Conservation (phyloP, 2,888 invertebrate species). For the Torymus aiolomorphi region DNA sequence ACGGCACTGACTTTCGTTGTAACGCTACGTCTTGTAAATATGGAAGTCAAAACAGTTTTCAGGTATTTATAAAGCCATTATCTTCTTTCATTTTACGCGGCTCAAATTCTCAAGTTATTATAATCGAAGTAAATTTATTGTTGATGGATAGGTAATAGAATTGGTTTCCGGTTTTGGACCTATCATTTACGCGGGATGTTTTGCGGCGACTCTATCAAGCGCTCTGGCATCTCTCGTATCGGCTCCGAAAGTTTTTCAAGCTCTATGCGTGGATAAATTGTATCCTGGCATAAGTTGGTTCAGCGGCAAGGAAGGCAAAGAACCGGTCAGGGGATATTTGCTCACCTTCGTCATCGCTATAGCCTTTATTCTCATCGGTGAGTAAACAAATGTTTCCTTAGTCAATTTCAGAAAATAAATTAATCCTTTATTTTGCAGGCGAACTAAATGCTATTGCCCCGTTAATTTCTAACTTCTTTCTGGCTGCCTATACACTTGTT, state of each 20-base stretch:
- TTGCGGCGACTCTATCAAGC: slow-evolving; percentile 97
- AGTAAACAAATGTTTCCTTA: slow-evolving; percentile 60
- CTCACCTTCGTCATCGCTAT: slow-evolving; percentile 94
- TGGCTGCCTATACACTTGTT: slow-evolving; percentile 94
- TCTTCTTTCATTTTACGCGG: slow-evolving; percentile 1
- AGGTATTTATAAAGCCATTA: slow-evolving; percentile 76
- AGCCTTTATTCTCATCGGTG: slow-evolving; percentile 91
- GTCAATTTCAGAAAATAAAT: background rate
- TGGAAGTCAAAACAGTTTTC: slow-evolving; percentile 88
- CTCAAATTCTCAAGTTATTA: background rate
- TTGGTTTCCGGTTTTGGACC: slow-evolving; percentile 91
- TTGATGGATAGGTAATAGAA: slow-evolving; percentile 84
- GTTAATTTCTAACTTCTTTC: slow-evolving; percentile 94
- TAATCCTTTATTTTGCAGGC: slow-evolving; percentile 76
- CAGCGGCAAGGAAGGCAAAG: slow-evolving; percentile 89
- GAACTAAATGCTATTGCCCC: slow-evolving; percentile 93
- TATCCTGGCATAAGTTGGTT: slow-evolving; percentile 95
- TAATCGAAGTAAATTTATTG: slow-evolving; percentile 1
- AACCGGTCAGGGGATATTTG: slow-evolving; percentile 92
- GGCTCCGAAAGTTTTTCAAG: slow-evolving; percentile 96
- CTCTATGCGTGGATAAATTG: slow-evolving; percentile 94
- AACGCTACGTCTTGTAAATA: slow-evolving; percentile 78
- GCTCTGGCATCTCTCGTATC: slow-evolving; percentile 97
- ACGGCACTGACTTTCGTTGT: slow-evolving; percentile 79
- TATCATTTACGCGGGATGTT: slow-evolving; percentile 96